A percentile compares a stretch with the other conserved stretches of the same genome.
phyloP scores from a whole-genome alignment of 1,140 invertebrate genomes.

The Heliconius melpomene region DNA sequence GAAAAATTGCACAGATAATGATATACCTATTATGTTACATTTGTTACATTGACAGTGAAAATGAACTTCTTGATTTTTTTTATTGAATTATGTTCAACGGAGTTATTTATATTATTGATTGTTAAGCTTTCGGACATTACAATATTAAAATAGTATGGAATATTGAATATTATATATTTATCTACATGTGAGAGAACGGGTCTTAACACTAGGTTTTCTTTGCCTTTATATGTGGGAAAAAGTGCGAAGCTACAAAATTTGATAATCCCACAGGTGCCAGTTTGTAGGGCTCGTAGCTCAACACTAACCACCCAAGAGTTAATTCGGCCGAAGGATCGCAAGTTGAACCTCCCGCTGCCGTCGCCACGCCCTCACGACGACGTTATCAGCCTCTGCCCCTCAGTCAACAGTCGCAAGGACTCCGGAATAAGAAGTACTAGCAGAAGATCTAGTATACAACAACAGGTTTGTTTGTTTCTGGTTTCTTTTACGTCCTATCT shows the following conservation, averaged over 20 bases:
- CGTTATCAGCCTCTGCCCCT: conserved; percentile 86
- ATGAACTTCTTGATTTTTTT: neutral
- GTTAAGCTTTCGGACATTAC: neutral
- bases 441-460: conserved; percentile 90
- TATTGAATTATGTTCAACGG: too few relatives aligned
- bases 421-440: conserved; percentile 93
- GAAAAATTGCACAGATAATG: too few relatives aligned
- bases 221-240: neutral
- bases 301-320: conserved; percentile 75
- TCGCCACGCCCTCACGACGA: conserved; percentile 80
- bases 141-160: neutral
- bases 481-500: neutral
- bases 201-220: too few relatives aligned
- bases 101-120: too few relatives aligned
- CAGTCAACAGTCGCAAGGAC: conserved; percentile 91
- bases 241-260: neutral
- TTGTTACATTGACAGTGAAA: too few relatives aligned
- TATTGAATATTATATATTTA: too few relatives aligned
- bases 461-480: conserved; percentile 83
- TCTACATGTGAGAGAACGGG: too few relatives aligned
- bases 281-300: conserved; percentile 82
- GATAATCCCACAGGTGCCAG: conserved; percentile 57
- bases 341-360: conserved; percentile 62
- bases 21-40: too few relatives aligned
- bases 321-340: conserved; percentile 59